Evolutionary conservation across 2,113 vertebrate species (phyloP).

Genomic region (Rhodinocichla rosea): DNA sequence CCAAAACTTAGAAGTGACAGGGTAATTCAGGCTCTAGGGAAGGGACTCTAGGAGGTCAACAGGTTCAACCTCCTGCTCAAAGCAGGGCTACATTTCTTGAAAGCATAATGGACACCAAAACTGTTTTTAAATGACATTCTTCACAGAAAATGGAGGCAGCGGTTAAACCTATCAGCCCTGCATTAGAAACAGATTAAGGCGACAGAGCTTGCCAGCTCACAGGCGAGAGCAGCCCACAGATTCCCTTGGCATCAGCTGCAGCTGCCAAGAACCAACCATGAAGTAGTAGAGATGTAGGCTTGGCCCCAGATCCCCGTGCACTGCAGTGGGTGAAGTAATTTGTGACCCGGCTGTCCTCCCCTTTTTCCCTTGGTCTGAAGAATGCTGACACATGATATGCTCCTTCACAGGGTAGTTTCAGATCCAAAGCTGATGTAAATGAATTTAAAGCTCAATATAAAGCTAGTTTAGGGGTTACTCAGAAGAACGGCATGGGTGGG

Average conservation of each 20-base stretch:
- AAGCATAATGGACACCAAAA: background rate
- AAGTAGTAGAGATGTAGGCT: background rate
- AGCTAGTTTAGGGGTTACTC: background rate
- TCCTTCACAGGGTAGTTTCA: background rate
- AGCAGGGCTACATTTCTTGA: background rate
- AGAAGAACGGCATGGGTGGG: accelerated
- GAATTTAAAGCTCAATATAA: background rate
- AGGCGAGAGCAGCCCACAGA: accelerated
- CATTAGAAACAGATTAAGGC: background rate
- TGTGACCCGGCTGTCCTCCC: accelerated
- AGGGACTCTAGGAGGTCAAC: background rate
- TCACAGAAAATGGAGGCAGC: background rate
- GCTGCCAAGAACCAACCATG: background rate
- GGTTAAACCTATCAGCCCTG: background rate
- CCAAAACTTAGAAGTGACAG: background rate
- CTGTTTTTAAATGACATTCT: background rate
- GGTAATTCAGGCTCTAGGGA: background rate
- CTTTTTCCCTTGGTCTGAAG: background rate
- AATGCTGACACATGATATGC: accelerated
- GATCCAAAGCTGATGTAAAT: background rate
- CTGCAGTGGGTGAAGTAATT: background rate
- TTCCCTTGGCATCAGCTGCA: background rate
- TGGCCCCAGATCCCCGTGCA: background rate
- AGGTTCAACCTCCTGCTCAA: background rate
- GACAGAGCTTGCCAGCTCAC: background rate